These are phyloP conservation scores for Setophaga kirtlandii DNA, from an alignment of 2,113 vertebrate genomes.

Conservation along the genomic window DNA sequence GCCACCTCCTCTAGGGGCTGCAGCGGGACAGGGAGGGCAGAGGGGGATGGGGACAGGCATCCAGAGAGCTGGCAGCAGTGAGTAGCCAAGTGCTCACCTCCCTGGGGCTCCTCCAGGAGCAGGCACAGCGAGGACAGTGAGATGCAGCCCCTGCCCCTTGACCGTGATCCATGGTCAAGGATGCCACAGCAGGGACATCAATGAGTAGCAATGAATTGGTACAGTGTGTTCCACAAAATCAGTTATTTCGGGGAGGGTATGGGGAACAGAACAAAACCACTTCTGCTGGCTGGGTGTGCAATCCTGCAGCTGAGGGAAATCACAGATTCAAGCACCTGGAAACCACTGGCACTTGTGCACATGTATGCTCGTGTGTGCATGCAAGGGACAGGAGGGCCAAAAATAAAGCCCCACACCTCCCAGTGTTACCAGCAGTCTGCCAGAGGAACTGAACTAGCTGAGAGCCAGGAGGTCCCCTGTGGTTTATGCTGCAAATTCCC, in stretches of 20 bases:
- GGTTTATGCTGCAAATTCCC: background rate
- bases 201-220: background rate
- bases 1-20: background rate
- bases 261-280: background rate
- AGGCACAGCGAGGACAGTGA: fast-evolving
- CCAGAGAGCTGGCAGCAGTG: background rate
- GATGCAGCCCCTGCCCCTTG: background rate
- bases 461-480: background rate
- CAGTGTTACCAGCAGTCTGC: background rate
- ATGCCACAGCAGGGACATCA: background rate
- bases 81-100: background rate
- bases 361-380: fast-evolving
- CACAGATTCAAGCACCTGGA: background rate
- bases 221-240: background rate
- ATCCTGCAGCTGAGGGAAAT: background rate
- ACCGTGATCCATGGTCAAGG: background rate
- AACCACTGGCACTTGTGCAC: background rate
- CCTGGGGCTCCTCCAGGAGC: background rate
- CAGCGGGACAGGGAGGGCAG: background rate
- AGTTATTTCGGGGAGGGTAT: background rate
- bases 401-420: background rate
- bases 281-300: background rate
- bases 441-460: background rate
- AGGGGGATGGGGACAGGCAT: fast-evolving
- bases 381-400: background rate